Base-by-base conservation (phyloP, 2,888 invertebrate genomes). In the Fabriciana adippe region DNA sequence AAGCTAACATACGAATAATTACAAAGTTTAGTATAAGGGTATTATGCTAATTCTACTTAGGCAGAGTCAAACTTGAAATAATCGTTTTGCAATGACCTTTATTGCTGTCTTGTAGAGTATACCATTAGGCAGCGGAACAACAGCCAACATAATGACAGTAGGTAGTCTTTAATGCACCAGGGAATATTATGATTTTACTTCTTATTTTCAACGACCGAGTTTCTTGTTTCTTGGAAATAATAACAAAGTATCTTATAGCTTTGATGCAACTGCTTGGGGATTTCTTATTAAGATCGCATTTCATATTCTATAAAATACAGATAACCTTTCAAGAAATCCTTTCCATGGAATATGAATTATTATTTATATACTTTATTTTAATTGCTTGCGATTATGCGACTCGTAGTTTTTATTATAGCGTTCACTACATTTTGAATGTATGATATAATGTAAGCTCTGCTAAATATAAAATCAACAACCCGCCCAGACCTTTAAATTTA, bases 1-100 rank as follows among this genome's bases (percentile, higher is more conserved):
- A 68, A 71, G 66, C 68, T 69, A 71, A 72, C 75, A 73, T 68
- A 74, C 74, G 74, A 73, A 75, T 74, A 75, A 76, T 75, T 73
- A 73, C 68, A 61, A 68, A 74, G 69, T 72, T 69, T 66, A 70
- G 62, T 69, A 66, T 66, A 66, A 66, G 61, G 55, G 51, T 51
- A 59, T 66, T 69, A 67, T 67, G 61, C 26, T 68, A 66, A 66
- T 71, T 66, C 67, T 11, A 55, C 67, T 59, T 47, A 31, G 60
- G 47, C 65, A 54, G 59, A 59, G 65, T 50, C 51, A 64, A 53
- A 55, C 54, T 59, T 62, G 51, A 62, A 71, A 14, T 64, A 68
- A 68, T 66, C 57, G 57, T 16, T 54, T 18, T 53, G 60, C 21
- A 54, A 54, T 41, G 51, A 55, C 35, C 47, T 69, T 65, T 67